Conservation (phyloP, 2,888 invertebrate genomes). For the Thereva nobilitata region DNA sequence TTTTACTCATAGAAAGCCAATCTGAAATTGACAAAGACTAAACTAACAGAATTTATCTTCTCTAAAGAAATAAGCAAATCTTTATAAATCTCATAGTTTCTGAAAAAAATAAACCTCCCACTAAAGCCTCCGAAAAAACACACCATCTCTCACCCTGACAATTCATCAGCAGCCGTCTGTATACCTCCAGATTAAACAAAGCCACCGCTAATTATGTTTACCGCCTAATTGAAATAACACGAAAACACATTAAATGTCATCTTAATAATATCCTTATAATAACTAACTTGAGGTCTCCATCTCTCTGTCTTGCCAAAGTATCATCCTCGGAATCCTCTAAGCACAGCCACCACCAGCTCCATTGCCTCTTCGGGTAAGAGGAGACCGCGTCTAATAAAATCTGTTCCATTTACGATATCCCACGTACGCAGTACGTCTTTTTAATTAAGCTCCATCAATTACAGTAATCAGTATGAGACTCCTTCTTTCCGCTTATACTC, state of each 20-base stretch:
- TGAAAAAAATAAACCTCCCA: too few species aligned
- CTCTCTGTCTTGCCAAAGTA: background rate
- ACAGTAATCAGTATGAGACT: slow-evolving; percentile 39
- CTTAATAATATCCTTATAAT: slow-evolving; percentile 40
- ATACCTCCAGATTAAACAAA: slow-evolving; percentile 35
- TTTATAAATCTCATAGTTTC: too few species aligned
- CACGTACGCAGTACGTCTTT: slow-evolving; percentile 43
- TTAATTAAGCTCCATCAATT: slow-evolving; percentile 43
- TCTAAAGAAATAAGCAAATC: too few species aligned
- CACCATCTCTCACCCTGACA: background rate
- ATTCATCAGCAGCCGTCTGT: slow-evolving; percentile 6
- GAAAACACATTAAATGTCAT: slow-evolving; percentile 43
- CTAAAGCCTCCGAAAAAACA: too few species aligned
- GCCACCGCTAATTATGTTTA: slow-evolving; percentile 42
- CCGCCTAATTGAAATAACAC: slow-evolving; percentile 43
- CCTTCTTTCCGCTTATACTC: slow-evolving; percentile 22
- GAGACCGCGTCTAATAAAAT: slow-evolving; percentile 40
- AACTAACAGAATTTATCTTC: too few species aligned
- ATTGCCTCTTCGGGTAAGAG: background rate
- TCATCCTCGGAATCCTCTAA: background rate
- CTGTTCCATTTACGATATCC: slow-evolving; percentile 43
- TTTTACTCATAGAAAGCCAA: too few species aligned
- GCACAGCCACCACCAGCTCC: background rate
- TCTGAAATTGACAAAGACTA: too few species aligned
- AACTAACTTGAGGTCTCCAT: slow-evolving; percentile 28